A percentile compares a stretch with the other conserved stretches of the same genome.
These are phyloP conservation scores for Luidia sarsii DNA, from an alignment of 53 echinoderm and acorn worm genomes.

Conservation along the genomic window DNA sequence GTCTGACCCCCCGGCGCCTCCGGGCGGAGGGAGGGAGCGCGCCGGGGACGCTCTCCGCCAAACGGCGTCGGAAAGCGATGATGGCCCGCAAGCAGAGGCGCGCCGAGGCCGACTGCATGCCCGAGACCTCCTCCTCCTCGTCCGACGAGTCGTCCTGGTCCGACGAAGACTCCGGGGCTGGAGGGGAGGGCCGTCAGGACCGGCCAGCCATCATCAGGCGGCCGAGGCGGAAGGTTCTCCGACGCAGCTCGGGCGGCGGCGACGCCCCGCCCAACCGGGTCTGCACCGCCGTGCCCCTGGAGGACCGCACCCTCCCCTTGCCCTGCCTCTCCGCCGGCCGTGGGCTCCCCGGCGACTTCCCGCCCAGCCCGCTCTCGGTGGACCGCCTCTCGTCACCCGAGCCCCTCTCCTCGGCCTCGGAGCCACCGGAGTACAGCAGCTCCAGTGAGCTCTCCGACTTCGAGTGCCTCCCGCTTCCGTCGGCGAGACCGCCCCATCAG, in stretches of 20 bases:
- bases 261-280: constrained; percentile 58
- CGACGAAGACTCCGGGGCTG: constrained; percentile 59
- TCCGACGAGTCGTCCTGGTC: constrained; percentile 47
- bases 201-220: too few relatives aligned
- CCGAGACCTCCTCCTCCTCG: background rate
- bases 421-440: constrained; percentile 8
- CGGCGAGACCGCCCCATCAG: too few relatives aligned
- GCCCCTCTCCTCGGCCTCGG: constrained; percentile 37
- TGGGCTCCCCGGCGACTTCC: background rate
- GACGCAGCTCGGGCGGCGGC: background rate
- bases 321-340: constrained; percentile 23
- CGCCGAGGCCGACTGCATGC: constrained; percentile 2
- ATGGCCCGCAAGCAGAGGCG: constrained; percentile 28
- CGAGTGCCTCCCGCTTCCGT: constrained; percentile 16
- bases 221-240: constrained; percentile 49
- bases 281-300: constrained; percentile 65
- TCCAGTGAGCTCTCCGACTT: constrained; percentile 51
- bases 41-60: background rate
- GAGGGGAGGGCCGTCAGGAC: constrained; percentile 27
- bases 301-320: constrained; percentile 64
- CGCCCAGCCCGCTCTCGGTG: constrained; percentile 44
- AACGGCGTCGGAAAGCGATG: constrained; percentile 30
- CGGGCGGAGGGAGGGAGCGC: background rate
- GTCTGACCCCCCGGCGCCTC: background rate
- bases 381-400: constrained; percentile 57